Percentiles rank a stretch among this genome's conserved stretches.
Evolutionary conservation across 2,888 invertebrate species (phyloP).

Genomic region (Calameuta idolon): DNA sequence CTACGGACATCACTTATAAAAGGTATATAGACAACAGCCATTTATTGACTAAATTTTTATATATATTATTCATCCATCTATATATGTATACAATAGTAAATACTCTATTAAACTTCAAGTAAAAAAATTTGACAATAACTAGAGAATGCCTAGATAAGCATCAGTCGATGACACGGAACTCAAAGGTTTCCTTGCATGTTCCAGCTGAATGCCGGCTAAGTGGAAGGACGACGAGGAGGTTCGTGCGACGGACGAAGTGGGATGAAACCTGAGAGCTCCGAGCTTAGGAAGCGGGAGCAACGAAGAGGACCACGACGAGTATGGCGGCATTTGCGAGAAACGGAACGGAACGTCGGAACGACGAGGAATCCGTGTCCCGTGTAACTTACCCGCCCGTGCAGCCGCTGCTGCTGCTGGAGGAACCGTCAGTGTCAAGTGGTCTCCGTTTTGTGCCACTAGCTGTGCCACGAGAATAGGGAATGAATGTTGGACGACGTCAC

Average conservation of each 20-base stretch:
- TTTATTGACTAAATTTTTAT: neutral
- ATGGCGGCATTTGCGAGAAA: neutral
- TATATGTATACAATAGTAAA: neutral
- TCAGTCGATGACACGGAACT: neutral
- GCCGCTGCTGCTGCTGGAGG: neutral
- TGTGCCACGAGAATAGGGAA: neutral
- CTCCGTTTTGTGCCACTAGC: neutral
- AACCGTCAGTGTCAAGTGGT: neutral
- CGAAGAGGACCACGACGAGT: neutral
- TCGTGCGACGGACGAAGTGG: constrained; percentile 27
- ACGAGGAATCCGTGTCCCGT: neutral
- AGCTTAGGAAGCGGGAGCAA: neutral
- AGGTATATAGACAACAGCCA: constrained; percentile 36
- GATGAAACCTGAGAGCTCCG: constrained; percentile 25
- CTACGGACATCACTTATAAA: constrained; percentile 93
- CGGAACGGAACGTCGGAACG: neutral
- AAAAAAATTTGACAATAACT: neutral
- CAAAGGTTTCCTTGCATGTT: constrained; percentile 28
- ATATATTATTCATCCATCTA: neutral
- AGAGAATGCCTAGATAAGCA: neutral
- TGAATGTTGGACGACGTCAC: neutral
- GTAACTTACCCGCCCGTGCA: neutral
- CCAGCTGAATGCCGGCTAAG: constrained; percentile 46
- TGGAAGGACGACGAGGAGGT: constrained; percentile 27
- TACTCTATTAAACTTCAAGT: neutral